Evolutionary conservation across 1,140 invertebrate genomes (phyloP).

Genomic region (Eriosoma lanigerum): DNA sequence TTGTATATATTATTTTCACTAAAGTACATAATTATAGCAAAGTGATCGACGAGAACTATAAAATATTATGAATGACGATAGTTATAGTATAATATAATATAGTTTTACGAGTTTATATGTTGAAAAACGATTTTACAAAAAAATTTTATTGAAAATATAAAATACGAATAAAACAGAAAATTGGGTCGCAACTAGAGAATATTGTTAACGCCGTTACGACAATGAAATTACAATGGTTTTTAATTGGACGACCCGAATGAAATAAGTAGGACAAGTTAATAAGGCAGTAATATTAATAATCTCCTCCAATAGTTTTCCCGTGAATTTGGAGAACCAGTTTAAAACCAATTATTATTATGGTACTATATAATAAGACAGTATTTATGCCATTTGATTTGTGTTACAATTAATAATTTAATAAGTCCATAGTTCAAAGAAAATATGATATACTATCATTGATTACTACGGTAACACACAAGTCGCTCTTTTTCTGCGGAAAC

Average conservation of each 20-base stretch:
- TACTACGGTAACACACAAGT: too few species aligned
- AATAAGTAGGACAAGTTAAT: constrained; percentile 5
- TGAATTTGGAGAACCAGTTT: background rate
- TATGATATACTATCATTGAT: too few species aligned
- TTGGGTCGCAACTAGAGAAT: background rate
- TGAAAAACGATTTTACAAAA: background rate
- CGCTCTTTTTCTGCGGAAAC: background rate
- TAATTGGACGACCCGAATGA: background rate
- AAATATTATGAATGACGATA: background rate
- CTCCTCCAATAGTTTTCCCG: background rate
- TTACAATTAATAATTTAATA: too few species aligned
- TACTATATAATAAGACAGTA: too few species aligned
- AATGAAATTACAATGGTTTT: background rate
- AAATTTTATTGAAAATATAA: background rate
- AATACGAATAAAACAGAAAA: background rate
- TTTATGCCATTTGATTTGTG: too few species aligned
- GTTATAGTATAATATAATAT: background rate
- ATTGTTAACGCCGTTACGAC: background rate
- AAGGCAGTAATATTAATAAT: background rate
- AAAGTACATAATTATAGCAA: too few species aligned
- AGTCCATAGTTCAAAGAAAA: too few species aligned
- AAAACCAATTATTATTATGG: too few species aligned
- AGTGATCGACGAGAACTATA: background rate
- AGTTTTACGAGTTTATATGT: too few species aligned
- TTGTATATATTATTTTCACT: background rate